Evolutionary conservation across 2,797 vertebrate genomes (phyloP), one percentile per base, ranked within the genome.

Genomic region (Spondyliosoma cantharus): DNA sequence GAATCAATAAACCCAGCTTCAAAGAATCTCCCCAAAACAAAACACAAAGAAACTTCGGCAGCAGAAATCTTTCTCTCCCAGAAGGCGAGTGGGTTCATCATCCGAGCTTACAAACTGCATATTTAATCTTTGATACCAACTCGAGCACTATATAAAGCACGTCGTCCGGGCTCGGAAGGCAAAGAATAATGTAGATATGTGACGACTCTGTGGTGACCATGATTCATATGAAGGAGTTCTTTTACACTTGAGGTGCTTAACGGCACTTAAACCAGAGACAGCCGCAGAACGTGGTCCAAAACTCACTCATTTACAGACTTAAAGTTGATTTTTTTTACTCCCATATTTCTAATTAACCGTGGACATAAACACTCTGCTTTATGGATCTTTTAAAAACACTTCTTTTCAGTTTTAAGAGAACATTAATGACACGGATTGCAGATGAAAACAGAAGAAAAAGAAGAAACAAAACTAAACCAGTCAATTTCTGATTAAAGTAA

Each of bases 141-240:
- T 71, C 53, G 48, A 78, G 68, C 56, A 14, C 32, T 48, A 62
- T 58, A 71, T 72, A 62, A 76, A 82, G 73, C 69, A 52, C 11
- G 7, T 69, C 19, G 5, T 74, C 69, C 22, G 66, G 71, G 77
- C 74, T 82, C 76, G 61, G 80, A 68, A 72, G 76, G 80, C 74
- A 78, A 80, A 74, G 43, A 74, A 74, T 63, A 59, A 74, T 37
- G 54, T 24, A 54, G 19, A 75, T 69, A 32, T 29, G 27, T 15
- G 14, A 49, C 43, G 59, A 20, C 13, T 81, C 12, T 12, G 12
- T 0, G 49, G 59, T 7, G 81, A 64, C 6, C n/a, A 43, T 58
- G 72, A 74, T 80, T 45, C 67, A 59, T 45, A 62, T 16, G 71
- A 5, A 52, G 37, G 22, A 80, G 48, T 45, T 73, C 0, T 74